Base-by-base conservation (phyloP, 2,113 vertebrate species). In the Asarcornis scutulata region DNA sequence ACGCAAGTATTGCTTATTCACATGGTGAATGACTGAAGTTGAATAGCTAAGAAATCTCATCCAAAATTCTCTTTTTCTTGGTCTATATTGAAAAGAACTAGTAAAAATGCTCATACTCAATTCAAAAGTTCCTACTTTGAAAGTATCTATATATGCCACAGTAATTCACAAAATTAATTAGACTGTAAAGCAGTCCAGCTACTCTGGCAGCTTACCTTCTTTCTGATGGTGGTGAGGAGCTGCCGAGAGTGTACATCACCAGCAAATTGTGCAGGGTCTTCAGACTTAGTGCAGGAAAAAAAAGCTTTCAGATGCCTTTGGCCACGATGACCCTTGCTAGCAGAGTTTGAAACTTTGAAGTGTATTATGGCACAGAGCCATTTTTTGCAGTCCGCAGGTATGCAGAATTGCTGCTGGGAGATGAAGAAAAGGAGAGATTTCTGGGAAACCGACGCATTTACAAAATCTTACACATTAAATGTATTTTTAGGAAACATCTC, bases 41-140 rank as follows among this genome's bases (percentile, higher is more conserved):
- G 16, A 59, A 29, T 7, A 87, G 79, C 21, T 52, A 50, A 83
- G 23, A 91, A 86, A 46, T 62, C 23, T 84, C 15, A 23, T 48
- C 0, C 0, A 80, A 82, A 88, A n/a, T 9, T 20, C 17, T n/a
- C 1, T 27, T 50, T 71, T 0, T 55, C 67, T 79, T 53, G 82
- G 27, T 63, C 17, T 69, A 40, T 50, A 73, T 27, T 69, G 11
- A 46, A 72, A 91, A 79, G 22, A 88, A 64, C 3, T 86, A 74
- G 78, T 46, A 42, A 63, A 81, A 87, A 52, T 36, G 5, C 6
- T 76, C 9, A 58, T 46, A 29, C 11, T 8, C 3, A 18, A 76
- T 80, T 78, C 34, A 87, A 76, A 76, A 59, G 26, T 58, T 83
- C 58, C 62, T 91, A 12, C 31, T 83, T 91, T 36, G 16, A 78